A percentile compares a stretch with the other conserved stretches of the same genome.
These are phyloP conservation scores for Leuctra nigra DNA, from an alignment of 2,888 invertebrate species.

Conservation along the genomic window DNA sequence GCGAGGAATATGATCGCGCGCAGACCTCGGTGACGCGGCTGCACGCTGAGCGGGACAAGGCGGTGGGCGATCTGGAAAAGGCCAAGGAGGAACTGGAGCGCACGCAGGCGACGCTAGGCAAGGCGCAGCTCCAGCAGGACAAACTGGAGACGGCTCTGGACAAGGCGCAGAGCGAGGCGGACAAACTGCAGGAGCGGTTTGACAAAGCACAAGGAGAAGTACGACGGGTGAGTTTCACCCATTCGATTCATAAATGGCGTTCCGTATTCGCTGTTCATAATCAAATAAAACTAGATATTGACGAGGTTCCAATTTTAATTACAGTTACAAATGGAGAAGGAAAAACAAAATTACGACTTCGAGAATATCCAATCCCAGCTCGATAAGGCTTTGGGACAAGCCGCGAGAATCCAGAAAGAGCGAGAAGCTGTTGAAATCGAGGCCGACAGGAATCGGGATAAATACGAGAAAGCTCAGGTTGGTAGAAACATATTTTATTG, in stretches of 20 bases:
- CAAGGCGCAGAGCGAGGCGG: slow-evolving; percentile 83
- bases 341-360: slow-evolving; percentile 85
- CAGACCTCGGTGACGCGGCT: slow-evolving; percentile 77
- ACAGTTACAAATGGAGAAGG: slow-evolving; percentile 71
- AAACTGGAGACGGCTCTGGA: slow-evolving; percentile 84
- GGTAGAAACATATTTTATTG: slow-evolving; percentile 25
- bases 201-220: slow-evolving; percentile 78
- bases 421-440: slow-evolving; percentile 78
- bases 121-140: slow-evolving; percentile 86
- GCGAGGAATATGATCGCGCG: slow-evolving; percentile 84
- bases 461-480: slow-evolving; percentile 85
- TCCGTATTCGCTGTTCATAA: too few species aligned
- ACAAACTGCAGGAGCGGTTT: slow-evolving; percentile 80
- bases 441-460: slow-evolving; percentile 78
- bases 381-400: slow-evolving; percentile 83
- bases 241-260: too few species aligned
- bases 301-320: too few species aligned
- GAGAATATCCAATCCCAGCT: slow-evolving; percentile 85
- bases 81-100: slow-evolving; percentile 82
- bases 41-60: slow-evolving; percentile 83
- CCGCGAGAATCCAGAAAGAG: slow-evolving; percentile 83
- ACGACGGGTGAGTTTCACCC: slow-evolving; percentile 57
- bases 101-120: slow-evolving; percentile 81
- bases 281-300: too few species aligned
- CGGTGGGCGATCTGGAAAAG: slow-evolving; percentile 77